Conservation (phyloP, 2,113 vertebrate species). For the Eublepharis macularius region DNA sequence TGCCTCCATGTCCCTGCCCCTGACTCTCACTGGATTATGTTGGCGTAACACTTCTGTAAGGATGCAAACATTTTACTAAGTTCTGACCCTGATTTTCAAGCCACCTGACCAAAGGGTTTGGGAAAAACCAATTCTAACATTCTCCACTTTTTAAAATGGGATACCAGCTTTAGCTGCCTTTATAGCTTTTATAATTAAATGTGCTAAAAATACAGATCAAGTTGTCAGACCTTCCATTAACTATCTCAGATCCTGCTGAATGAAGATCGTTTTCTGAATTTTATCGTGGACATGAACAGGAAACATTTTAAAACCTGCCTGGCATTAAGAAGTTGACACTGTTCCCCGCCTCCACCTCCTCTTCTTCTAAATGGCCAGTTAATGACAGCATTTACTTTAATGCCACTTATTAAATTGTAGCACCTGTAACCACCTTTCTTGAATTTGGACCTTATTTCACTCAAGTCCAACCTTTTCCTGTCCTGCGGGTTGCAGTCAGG, state of each 20-base stretch:
- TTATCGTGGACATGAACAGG: constrained; percentile 45
- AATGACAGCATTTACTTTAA: constrained; percentile 49
- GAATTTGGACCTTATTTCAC: constrained; percentile 47
- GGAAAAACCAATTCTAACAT: constrained; percentile 23
- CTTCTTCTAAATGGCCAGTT: constrained; percentile 52
- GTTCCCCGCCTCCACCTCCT: neutral
- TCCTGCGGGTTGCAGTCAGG: constrained; percentile 45
- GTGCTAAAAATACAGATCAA: constrained; percentile 56
- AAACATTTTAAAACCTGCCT: constrained; percentile 49
- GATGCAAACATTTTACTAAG: neutral
- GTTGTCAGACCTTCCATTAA: constrained; percentile 57
- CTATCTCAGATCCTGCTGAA: constrained; percentile 58
- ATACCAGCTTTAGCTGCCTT: constrained; percentile 37
- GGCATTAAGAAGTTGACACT: constrained; percentile 48
- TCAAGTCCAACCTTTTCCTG: constrained; percentile 42
- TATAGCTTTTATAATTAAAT: constrained; percentile 61
- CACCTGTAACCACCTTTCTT: constrained; percentile 29
- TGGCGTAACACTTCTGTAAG: neutral
- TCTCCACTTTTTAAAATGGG: constrained; percentile 6
- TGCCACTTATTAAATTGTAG: constrained; percentile 53
- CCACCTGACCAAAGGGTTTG: neutral
- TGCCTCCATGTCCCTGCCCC: too few species aligned
- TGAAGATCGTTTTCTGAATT: constrained; percentile 38
- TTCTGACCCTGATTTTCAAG: neutral
- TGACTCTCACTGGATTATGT: neutral